A percentile compares a stretch with the other conserved stretches of the same genome.
Conservation (phyloP, 2,797 vertebrate genomes). For the Scarus forsteni region DNA sequence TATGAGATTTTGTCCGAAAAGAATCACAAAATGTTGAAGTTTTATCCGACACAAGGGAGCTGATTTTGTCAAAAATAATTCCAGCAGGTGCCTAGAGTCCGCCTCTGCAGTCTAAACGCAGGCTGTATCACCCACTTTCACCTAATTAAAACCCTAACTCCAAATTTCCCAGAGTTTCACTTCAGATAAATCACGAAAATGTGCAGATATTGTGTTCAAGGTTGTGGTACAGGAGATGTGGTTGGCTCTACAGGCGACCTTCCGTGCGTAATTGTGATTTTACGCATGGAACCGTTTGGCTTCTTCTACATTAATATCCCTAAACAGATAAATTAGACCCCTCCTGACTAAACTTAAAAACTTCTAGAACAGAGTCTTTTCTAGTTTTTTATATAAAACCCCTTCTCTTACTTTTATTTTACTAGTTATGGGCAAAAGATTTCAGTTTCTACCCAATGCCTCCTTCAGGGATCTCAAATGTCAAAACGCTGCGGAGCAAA, state of each 20-base stretch:
- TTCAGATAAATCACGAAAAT: too few species aligned
- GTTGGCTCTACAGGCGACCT: background rate
- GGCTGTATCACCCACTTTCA: constrained; percentile 8
- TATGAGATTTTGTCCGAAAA: background rate
- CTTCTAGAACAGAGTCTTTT: background rate
- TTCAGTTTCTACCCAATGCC: background rate
- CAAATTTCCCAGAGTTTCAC: background rate
- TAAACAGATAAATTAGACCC: background rate
- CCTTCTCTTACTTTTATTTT: background rate
- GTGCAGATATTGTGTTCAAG: too few species aligned
- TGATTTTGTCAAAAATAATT: background rate
- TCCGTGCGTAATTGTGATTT: constrained; percentile 22
- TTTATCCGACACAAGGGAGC: background rate
- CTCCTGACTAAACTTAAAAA: background rate
- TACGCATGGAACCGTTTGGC: constrained; percentile 26
- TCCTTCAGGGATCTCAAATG: background rate
- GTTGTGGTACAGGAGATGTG: background rate
- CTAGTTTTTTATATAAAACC: background rate
- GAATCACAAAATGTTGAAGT: background rate
- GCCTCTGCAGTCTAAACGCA: constrained; percentile 12
- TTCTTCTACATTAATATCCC: background rate
- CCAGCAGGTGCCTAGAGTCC: constrained; percentile 58
- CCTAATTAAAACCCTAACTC: background rate
- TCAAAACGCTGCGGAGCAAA: constrained; percentile 5
- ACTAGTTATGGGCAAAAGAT: background rate